Base-by-base conservation (phyloP, 2,797 vertebrate species). In the Poecilia picta region DNA sequence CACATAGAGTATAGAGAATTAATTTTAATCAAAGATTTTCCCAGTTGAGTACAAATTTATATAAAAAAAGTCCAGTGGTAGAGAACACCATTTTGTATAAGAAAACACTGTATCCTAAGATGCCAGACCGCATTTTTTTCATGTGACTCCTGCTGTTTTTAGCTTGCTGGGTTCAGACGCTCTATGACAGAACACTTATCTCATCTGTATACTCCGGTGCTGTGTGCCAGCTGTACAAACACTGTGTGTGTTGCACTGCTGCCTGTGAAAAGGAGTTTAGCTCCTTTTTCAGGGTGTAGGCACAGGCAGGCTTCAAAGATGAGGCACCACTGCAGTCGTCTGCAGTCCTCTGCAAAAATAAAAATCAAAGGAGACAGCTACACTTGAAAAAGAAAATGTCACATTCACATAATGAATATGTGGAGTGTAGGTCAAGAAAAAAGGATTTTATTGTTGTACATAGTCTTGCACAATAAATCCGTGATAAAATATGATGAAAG, bases 281-380 rank as follows among this genome's bases (percentile, higher is more conserved):
- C 84, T 91, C 70, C 82, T 89, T 83, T 84, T 85, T 90, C 77
- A 89, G 85, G 80, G 81, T 78, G 75, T 75, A 83, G 87, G 87
- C 83, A 87, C 84, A 76, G 85, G 84, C 85, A 83, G 81, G 85
- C 88, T 89, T 91, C 87, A 93, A 81, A 94, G 87, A 91, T 86
- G 88, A 93, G 85, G 79, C 90, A 82, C 87, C 87, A 91, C 89
- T 92, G 91, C 89, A 91, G 91, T 90, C 86, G 88, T 92, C 91
- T 93, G 91, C 90, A 91, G 88, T 81, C 80, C 83, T 85, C 86
- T 84, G 87, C 75, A 55, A 47, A 80, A 78, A 36, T 8, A 15
- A 2, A 90, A 90, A 84, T 82, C 79, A 82, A 47, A 23, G 45
- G 74, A 87, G 74, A 82, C 81, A 81, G 83, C 84, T 33, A 84